These are phyloP conservation scores for Tigriopus californicus DNA, from an alignment of 2,888 invertebrate genomes.

Conservation along the genomic window DNA sequence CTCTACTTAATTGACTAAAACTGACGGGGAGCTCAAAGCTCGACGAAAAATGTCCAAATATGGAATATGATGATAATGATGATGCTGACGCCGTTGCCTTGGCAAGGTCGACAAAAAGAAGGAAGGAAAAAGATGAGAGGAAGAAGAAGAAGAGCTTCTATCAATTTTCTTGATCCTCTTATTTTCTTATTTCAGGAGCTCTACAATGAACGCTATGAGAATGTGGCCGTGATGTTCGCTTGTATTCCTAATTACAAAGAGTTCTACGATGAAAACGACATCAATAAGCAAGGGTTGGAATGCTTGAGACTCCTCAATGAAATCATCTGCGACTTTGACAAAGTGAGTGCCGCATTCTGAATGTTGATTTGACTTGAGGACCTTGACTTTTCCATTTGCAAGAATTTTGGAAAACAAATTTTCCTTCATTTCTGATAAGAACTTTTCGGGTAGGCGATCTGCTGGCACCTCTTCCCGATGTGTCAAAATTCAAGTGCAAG, in stretches of 20 bases:
- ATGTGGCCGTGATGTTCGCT: conserved; percentile 93
- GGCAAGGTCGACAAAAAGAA: too few species aligned
- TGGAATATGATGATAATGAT: too few species aligned
- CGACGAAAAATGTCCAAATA: too few species aligned
- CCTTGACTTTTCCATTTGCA: too few species aligned
- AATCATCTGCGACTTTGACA: conserved; percentile 95
- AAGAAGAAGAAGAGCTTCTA: too few species aligned
- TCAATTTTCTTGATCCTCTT: too few species aligned
- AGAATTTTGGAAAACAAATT: too few species aligned
- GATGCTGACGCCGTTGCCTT: too few species aligned
- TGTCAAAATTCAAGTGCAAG: background rate
- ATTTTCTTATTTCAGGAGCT: conserved; percentile 42
- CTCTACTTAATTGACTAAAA: too few species aligned
- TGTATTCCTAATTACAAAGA: conserved; percentile 95
- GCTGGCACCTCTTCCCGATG: background rate
- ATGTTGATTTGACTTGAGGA: background rate
- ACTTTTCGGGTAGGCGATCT: background rate
- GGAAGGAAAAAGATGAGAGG: too few species aligned
- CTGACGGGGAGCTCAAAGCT: too few species aligned
- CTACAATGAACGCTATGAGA: conserved; percentile 81
- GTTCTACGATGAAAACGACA: conserved; percentile 90
- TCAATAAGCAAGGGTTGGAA: conserved; percentile 85
- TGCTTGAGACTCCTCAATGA: conserved; percentile 83
- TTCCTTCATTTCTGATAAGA: too few species aligned
- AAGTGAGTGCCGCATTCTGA: conserved; percentile 42